A percentile compares a stretch with the other conserved stretches of the same genome.
phyloP scores from a whole-genome alignment of 2,888 invertebrate species.

The Pseudococcus jackbeardsleyi region DNA sequence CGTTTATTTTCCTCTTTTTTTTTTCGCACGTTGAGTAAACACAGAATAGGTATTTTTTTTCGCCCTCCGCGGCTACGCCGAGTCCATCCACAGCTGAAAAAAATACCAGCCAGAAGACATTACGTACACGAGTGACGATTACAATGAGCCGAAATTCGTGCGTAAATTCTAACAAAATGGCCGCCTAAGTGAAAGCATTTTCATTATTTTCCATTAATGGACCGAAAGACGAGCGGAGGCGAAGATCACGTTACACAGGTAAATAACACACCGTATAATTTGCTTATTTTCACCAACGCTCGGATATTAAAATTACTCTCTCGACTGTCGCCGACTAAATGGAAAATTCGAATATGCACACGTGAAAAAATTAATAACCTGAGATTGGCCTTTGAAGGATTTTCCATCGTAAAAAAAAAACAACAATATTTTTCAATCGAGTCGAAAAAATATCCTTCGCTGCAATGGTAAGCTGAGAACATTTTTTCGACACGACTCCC shows the following conservation, averaged over 20 bases:
- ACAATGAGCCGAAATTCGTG: slow-evolving; percentile 14
- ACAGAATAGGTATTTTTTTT: neutral
- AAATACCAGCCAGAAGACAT: neutral
- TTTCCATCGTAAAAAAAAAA: neutral
- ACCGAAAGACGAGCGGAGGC: neutral
- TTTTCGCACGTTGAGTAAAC: slow-evolving; percentile 13
- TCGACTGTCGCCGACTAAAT: neutral
- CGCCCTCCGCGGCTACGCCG: neutral
- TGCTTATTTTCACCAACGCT: neutral
- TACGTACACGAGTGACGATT: slow-evolving; percentile 38
- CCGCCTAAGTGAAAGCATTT: slow-evolving; percentile 20
- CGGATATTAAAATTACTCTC: neutral
- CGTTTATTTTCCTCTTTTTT: neutral
- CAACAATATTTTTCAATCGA: neutral
- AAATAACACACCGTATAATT: neutral
- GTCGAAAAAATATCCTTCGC: neutral
- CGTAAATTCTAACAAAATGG: slow-evolving; percentile 36
- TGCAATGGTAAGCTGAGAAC: neutral
- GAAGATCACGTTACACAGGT: neutral
- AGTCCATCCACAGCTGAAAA: neutral
- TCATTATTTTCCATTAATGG: slow-evolving; percentile 16
- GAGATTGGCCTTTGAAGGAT: neutral
- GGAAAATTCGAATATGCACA: neutral
- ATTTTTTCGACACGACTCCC: neutral
- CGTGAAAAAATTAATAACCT: neutral